These are phyloP conservation scores for Agriopis aurantiaria DNA, from an alignment of 2,888 invertebrate genomes.

Conservation along the genomic window DNA sequence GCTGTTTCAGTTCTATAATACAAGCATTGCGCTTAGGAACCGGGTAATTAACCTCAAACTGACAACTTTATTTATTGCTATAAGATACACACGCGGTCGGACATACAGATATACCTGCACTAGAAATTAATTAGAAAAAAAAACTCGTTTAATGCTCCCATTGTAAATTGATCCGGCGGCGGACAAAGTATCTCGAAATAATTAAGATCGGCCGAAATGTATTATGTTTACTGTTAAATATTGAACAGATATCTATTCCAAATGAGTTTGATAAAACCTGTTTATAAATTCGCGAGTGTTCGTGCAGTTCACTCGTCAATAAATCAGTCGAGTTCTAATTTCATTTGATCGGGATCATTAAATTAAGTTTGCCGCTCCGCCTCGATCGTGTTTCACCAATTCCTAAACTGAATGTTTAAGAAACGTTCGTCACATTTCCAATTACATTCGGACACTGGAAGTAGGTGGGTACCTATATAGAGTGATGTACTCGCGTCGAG, in stretches of 20 bases:
- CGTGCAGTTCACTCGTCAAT: constrained; percentile 9
- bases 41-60: constrained; percentile 29
- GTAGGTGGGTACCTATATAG: not conserved
- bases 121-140: constrained; percentile 38
- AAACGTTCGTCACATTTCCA: constrained; percentile 20
- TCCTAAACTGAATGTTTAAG: constrained; percentile 11
- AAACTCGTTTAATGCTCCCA: constrained; percentile 34
- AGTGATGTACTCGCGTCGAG: not conserved
- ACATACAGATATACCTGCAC: constrained; percentile 16
- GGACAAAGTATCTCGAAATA: constrained; percentile 12
- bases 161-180: constrained; percentile 37
- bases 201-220: constrained; percentile 4
- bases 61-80: constrained; percentile 28
- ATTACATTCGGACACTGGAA: constrained; percentile 17
- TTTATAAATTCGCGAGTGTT: constrained; percentile 21
- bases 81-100: constrained; percentile 16
- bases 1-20: constrained; percentile 1
- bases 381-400: constrained; percentile 23
- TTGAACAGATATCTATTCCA: constrained; percentile 15
- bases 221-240: constrained; percentile 7
- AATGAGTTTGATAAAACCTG: constrained; percentile 12
- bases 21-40: constrained; percentile 6
- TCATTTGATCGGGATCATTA: constrained; percentile 23
- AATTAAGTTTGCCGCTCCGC: not conserved
- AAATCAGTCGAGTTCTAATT: constrained; percentile 16